A percentile compares a stretch with the other conserved stretches of the same genome.
phyloP scores from a whole-genome alignment of 2,113 vertebrate genomes.

The Mormyrus iriodes region DNA sequence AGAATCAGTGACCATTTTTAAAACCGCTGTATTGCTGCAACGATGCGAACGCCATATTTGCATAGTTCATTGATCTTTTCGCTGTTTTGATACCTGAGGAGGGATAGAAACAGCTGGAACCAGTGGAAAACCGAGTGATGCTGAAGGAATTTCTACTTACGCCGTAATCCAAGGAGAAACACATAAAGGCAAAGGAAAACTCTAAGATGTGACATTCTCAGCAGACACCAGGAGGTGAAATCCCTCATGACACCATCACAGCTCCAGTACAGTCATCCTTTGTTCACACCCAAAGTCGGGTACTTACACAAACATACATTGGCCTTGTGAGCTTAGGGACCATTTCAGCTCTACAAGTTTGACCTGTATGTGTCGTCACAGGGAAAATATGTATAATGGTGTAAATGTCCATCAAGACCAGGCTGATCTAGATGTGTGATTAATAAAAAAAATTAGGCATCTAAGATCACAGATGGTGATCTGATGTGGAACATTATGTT shows the following conservation, averaged over 20 bases:
- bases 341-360: not conserved
- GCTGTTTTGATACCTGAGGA: not conserved
- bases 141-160: not conserved
- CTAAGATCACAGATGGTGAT: not conserved
- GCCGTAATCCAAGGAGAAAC: not conserved
- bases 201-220: not conserved
- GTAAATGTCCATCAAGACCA: not conserved
- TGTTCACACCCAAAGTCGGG: not conserved
- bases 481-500: not conserved
- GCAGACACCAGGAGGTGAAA: not conserved
- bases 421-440: not conserved
- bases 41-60: not conserved
- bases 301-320: not conserved
- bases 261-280: not conserved
- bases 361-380: not conserved
- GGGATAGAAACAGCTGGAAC: not conserved
- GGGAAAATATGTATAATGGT: not conserved
- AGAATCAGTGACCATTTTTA: not conserved
- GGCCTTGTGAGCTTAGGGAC: not conserved
- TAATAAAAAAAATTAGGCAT: not conserved
- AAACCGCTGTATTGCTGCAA: not conserved
- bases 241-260: not conserved
- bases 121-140: not conserved
- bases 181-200: not conserved
- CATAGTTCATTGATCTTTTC: not conserved